Evolutionary conservation across 1,140 invertebrate species (phyloP), one percentile per base, ranked within the genome.

Genomic region (Pantala flavescens): DNA sequence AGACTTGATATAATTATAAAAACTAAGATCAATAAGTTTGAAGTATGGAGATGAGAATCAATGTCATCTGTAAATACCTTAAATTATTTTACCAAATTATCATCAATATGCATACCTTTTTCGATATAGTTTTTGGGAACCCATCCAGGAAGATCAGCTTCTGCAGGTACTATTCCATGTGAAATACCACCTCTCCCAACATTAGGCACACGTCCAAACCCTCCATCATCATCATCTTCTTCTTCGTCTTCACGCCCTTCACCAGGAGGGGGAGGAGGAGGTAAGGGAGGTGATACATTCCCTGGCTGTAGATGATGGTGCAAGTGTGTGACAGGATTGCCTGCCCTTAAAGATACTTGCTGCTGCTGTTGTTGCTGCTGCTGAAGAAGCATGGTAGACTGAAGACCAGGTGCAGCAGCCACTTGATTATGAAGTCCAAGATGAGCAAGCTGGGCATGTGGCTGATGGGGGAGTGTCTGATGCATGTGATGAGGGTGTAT

Each of bases 121-220:
- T 98, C 96, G n/a, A 98, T 91, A 80, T 97, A 98, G 84, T 93
- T 94, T 80, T 96, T 95, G 28, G 97, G 97, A 71, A 97, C 92
- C 93, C 95, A 91, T 78, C 93, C 88, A 71, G 93, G 92, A 49
- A 94, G 81, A 83, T 94, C 92, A 78, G 93, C 91, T 80, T 94
- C 92, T 76, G 93, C 91, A 0, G 92, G 92, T 42, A 95, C 91
- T 76, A 95, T 94, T 72, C 71, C 71, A 24, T 24, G 23, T 23
- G 23, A 72, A 16, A 24, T 72, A 7, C 71, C 23, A 24, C 71
- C 71, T 63, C 49, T 3, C 12, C 14, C n/a, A 3, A 63, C 49
- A 14, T 63, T 63, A 63, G 49, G 49, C 49, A 63, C 49, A 77
- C 90, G 84, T 0, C 90, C 91, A 79, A 93, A 92, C 72, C 88